These are phyloP conservation scores for Argentina silus DNA, from an alignment of 2,797 vertebrate genomes.

Conservation along the genomic window DNA sequence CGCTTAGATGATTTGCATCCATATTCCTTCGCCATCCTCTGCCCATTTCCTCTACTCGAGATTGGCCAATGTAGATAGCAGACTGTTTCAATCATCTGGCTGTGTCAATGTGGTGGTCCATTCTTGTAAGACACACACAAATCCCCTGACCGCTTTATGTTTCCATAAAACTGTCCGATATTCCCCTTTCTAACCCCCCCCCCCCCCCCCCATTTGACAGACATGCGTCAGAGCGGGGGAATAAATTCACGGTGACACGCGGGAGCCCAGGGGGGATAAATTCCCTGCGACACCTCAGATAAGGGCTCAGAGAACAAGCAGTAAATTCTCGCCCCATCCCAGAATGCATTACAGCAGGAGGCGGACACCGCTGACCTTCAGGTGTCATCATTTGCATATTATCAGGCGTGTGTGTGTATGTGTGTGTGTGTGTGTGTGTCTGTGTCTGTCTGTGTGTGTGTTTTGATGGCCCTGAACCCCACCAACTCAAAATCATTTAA, in stretches of 20 bases:
- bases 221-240: slow-evolving; percentile 41
- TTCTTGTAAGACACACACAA: slow-evolving; percentile 4
- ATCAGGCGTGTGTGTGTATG: slow-evolving; percentile 38
- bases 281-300: slow-evolving; percentile 58
- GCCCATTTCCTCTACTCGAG: slow-evolving; percentile 1
- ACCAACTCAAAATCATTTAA: slow-evolving; percentile 53
- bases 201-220: slow-evolving; percentile 24
- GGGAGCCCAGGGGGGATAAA: slow-evolving; percentile 28
- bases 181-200: slow-evolving; percentile 12
- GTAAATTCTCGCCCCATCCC: slow-evolving; percentile 40
- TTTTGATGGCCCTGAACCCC: slow-evolving; percentile 37
- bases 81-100: background rate
- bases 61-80: background rate
- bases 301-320: slow-evolving; percentile 52
- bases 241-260: slow-evolving; percentile 43
- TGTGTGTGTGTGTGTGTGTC: slow-evolving; percentile 28
- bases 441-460: slow-evolving; percentile 18
- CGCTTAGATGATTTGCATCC: slow-evolving; percentile 4
- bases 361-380: slow-evolving; percentile 67
- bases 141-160: slow-evolving; percentile 20
- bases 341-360: slow-evolving; percentile 49
- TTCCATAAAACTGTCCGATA: slow-evolving; percentile 35
- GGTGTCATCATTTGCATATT: slow-evolving; percentile 65
- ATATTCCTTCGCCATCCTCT: background rate
- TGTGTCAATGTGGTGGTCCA: background rate